Evolutionary conservation across 2,113 vertebrate genomes (phyloP).

Genomic region (Paedocypris sp.): DNA sequence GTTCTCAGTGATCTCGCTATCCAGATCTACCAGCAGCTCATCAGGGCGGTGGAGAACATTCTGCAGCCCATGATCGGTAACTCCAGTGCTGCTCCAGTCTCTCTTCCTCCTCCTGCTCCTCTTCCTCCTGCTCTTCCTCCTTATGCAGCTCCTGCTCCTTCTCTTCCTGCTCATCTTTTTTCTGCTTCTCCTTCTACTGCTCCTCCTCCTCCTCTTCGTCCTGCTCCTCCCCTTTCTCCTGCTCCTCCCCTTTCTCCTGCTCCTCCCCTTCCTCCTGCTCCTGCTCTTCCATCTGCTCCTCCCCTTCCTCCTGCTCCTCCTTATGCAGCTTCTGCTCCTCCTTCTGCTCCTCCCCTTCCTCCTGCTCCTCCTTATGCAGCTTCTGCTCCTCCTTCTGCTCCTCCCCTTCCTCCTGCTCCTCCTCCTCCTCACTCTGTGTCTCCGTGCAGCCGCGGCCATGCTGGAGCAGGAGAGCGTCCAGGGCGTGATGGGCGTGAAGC

Average conservation of each 20-base stretch:
- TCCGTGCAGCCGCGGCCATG: conserved; percentile 80
- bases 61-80: conserved; percentile 89
- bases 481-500: conserved; percentile 84
- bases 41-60: conserved; percentile 77
- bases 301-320: too few species aligned
- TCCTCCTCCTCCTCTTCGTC: neutral
- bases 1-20: conserved; percentile 85
- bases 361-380: neutral
- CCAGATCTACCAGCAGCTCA: conserved; percentile 92
- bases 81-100: too few species aligned
- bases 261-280: neutral
- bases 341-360: too few species aligned
- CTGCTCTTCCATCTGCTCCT: too few species aligned
- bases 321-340: too few species aligned
- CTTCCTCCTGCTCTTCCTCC: too few species aligned
- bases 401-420: neutral
- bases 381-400: neutral
- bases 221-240: neutral
- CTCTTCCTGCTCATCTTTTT: neutral
- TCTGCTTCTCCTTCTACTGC: neutral
- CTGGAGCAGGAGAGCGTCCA: conserved; percentile 88
- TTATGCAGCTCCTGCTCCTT: too few species aligned
- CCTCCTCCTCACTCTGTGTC: neutral
- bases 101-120: neutral
- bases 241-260: neutral